These are phyloP conservation scores for Ailurus styani DNA, from an alignment of 2,113 vertebrate species.

Conservation along the genomic window DNA sequence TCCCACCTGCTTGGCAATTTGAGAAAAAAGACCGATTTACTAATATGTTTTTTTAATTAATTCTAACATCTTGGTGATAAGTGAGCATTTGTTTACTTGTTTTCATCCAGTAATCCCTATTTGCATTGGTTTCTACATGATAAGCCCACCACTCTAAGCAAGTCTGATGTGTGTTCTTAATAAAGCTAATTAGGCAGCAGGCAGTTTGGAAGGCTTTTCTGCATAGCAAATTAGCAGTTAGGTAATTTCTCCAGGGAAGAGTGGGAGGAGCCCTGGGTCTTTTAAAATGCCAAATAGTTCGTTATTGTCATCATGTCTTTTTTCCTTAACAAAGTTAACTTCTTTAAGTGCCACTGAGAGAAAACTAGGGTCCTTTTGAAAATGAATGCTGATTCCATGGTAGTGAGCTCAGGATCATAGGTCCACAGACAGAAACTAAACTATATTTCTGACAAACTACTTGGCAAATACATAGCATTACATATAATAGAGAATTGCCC, in stretches of 20 bases:
- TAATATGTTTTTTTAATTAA: not conserved
- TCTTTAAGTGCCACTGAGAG: not conserved
- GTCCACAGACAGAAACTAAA: not conserved
- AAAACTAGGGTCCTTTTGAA: not conserved
- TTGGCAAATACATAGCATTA: not conserved
- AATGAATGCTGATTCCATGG: not conserved
- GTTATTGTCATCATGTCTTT: conserved; percentile 6
- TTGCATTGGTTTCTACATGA: conserved; percentile 14
- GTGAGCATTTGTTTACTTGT: conserved; percentile 12
- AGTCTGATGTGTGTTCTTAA: conserved; percentile 46
- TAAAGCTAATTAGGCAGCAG: conserved; percentile 50
- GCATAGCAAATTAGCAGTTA: conserved; percentile 44
- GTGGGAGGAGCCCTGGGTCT: conserved; percentile 10
- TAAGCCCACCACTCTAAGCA: conserved; percentile 31
- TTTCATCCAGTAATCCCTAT: not conserved
- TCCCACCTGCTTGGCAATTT: conserved; percentile 18
- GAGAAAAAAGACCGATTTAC: not conserved
- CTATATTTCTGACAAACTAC: not conserved
- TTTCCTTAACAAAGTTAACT: not conserved
- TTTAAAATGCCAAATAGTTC: conserved; percentile 40
- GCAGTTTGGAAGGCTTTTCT: conserved; percentile 27
- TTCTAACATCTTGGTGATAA: not conserved
- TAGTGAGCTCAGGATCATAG: not conserved
- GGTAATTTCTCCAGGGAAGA: conserved; percentile 53
- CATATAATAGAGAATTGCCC: not conserved